Base-by-base conservation (phyloP, 2,888 invertebrate genomes). In the Erebia ligea region DNA sequence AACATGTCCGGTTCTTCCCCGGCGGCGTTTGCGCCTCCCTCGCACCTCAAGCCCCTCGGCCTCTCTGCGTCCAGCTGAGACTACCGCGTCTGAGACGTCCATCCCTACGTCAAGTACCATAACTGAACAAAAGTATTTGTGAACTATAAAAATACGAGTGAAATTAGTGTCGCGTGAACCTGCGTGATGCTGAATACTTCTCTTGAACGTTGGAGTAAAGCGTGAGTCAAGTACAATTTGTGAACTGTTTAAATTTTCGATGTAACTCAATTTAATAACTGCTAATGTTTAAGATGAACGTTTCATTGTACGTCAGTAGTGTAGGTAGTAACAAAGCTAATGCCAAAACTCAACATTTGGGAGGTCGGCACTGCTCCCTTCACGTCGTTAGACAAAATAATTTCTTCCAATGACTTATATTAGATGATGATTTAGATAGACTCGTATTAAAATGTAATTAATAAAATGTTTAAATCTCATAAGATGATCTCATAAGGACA, bases 51-150 rank as follows among this genome's bases (percentile, higher is more conserved):
- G 81, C 93, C 95, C 71, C 93, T 95, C 71, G 94, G 95, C 68
- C 90, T 95, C 58, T 95, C 95, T 0, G 94, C 95, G 84, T 93
- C 95, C 84, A 95, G 95, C 95, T 95, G 95, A 95, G 95, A 94
- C 81, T 92, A 89, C 57, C 91, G 91, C 79, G 85, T 84, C 77
- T 89, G 93, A 92, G 93, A 92, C 81, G 81, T 87, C 78, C 92
- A 90, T 79, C 91, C 91, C 73, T 92, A 92, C 85, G 86, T 88
- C 79, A 91, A 91, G 86, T 92, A 91, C 83, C 89, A 90, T 81
- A 84, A 89, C 83, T 91, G 80, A 88, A 77, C 79, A 76, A 69
- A 61, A 48, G 17, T 69, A 72, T 67, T 1, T 56, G 59, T 64
- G 68, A 68, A 73, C 54, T 66, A 9, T 48, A 45, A 15, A 52